Evolutionary conservation across 2,113 vertebrate species (phyloP).

Genomic region (Anhinga rufa): DNA sequence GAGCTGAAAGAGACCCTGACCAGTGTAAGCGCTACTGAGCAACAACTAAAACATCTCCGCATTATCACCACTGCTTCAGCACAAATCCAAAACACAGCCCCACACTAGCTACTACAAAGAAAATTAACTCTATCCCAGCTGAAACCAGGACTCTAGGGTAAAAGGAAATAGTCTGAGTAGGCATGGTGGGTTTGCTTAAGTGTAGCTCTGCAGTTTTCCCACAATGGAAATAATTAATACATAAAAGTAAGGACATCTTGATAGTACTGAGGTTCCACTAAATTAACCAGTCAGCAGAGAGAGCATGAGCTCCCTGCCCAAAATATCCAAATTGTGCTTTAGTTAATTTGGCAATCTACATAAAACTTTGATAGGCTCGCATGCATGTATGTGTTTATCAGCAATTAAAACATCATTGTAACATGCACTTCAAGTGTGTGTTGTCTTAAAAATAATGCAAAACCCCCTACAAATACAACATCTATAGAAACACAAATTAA

Average conservation of each 20-base stretch:
- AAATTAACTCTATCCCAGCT: too few relatives aligned
- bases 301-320: background rate
- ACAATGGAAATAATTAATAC: background rate
- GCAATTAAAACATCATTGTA: background rate
- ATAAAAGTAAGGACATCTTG: background rate
- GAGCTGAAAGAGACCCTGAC: too few relatives aligned
- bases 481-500: background rate
- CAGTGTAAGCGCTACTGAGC: too few relatives aligned
- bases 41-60: too few relatives aligned
- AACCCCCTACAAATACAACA: fast-evolving
- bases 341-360: background rate
- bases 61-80: too few relatives aligned
- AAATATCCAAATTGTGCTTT: background rate
- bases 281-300: background rate
- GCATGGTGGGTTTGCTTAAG: background rate
- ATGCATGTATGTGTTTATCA: background rate
- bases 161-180: background rate
- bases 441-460: background rate
- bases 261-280: background rate
- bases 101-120: too few relatives aligned
- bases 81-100: too few relatives aligned
- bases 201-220: background rate
- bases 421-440: background rate
- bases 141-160: background rate
- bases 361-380: background rate